These are phyloP conservation scores for Crotalus tigris DNA, from an alignment of 2,113 vertebrate species.

Conservation along the genomic window DNA sequence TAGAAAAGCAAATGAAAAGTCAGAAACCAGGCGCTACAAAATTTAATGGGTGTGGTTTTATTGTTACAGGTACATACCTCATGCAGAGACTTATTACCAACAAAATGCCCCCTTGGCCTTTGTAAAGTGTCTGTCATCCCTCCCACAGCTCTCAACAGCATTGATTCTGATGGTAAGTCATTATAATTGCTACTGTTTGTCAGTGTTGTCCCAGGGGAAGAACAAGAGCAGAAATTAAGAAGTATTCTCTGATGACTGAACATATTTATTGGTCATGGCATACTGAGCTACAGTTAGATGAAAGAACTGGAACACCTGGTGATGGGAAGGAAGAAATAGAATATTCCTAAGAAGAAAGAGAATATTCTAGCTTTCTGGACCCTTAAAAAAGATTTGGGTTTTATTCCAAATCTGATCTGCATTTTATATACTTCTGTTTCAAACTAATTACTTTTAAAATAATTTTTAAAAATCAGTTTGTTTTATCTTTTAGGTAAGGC, in stretches of 20 bases:
- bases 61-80: slow-evolving; percentile 84
- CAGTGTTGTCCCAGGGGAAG: background rate
- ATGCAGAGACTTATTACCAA: slow-evolving; percentile 87
- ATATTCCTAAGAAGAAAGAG: background rate
- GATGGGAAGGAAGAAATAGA: background rate
- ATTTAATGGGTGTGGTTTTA: background rate
- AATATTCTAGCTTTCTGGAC: background rate
- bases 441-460: background rate
- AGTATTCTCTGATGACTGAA: background rate
- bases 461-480: background rate
- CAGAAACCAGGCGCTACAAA: background rate
- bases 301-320: background rate
- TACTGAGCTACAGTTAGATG: background rate
- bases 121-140: slow-evolving; percentile 98
- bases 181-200: background rate
- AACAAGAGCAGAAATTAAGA: background rate
- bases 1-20: background rate
- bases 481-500: background rate
- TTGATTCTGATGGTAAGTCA: slow-evolving; percentile 92
- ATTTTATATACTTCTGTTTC: background rate
- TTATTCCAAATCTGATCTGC: background rate
- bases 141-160: slow-evolving; percentile 96
- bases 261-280: background rate
- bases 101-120: slow-evolving; percentile 92
- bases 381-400: background rate